These are phyloP conservation scores for Burhinus bistriatus DNA, from an alignment of 2,113 vertebrate genomes.

Conservation along the genomic window DNA sequence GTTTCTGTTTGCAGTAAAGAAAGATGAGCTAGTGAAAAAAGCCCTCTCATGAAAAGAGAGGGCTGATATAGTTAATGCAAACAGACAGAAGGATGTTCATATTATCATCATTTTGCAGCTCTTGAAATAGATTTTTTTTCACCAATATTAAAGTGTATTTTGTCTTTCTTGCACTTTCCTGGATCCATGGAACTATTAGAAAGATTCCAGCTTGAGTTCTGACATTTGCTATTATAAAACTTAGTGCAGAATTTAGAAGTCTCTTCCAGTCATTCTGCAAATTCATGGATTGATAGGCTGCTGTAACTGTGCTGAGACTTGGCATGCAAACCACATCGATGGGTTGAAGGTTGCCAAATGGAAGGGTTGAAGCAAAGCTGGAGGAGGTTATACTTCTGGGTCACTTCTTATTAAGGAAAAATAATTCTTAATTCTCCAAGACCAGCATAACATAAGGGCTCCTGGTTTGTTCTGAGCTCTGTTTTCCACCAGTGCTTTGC, in stretches of 20 bases:
- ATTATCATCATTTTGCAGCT: neutral
- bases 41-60: neutral
- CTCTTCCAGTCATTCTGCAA: neutral
- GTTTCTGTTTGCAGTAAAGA: neutral
- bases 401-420: neutral
- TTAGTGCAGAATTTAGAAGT: neutral
- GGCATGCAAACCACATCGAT: neutral
- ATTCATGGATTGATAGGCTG: neutral
- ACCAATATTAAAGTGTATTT: neutral
- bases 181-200: neutral
- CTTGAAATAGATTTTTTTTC: neutral
- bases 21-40: neutral
- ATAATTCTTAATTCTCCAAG: neutral
- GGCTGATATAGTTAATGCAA: neutral
- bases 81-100: neutral
- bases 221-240: neutral
- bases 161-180: neutral
- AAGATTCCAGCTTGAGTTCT: neutral
- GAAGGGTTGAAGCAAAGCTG: neutral
- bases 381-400: neutral
- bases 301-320: neutral
- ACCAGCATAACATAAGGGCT: neutral
- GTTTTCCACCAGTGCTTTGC: neutral
- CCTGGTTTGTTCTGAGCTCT: neutral
- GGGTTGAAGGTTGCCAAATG: neutral